These are phyloP conservation scores for Eristalis tenax DNA, from an alignment of 2,888 invertebrate genomes.

Conservation along the genomic window DNA sequence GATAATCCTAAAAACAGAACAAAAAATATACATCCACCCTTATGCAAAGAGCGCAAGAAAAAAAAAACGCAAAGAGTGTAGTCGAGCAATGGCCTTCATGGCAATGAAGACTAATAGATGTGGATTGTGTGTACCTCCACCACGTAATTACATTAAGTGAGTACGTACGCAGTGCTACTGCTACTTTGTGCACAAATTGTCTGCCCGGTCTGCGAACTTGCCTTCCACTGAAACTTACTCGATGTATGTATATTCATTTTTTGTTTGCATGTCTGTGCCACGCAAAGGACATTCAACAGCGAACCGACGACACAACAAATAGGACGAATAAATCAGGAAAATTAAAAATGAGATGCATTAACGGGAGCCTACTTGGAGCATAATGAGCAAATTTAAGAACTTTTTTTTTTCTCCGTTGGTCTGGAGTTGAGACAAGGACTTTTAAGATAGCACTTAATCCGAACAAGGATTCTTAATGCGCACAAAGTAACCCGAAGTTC, in stretches of 20 bases:
- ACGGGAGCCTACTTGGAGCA: constrained; percentile 13
- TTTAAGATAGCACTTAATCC: not conserved
- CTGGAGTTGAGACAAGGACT: not conserved
- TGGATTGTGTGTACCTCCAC: constrained; percentile 22
- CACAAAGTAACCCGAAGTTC: not conserved
- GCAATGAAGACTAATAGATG: constrained; percentile 50
- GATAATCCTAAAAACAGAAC: not conserved
- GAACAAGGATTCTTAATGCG: not conserved
- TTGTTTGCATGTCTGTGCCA: not conserved
- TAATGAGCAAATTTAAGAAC: constrained; percentile 1
- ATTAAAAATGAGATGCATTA: constrained; percentile 19
- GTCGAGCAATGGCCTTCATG: constrained; percentile 22
- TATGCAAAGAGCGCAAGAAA: not conserved
- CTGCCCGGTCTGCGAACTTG: constrained; percentile 4
- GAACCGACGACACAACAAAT: not conserved
- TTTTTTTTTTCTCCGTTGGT: not conserved
- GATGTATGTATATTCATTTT: not conserved
- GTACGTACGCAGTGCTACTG: constrained; percentile 12
- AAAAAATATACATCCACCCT: not conserved
- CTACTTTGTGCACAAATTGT: constrained; percentile 22
- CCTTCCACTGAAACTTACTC: constrained; percentile 4
- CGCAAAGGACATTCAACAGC: not conserved
- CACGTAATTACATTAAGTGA: constrained; percentile 47
- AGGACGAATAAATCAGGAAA: constrained; percentile 22
- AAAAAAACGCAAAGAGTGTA: not conserved